Base-by-base conservation (phyloP, 2,888 invertebrate genomes). In the Hemicrepidius hirtus region DNA sequence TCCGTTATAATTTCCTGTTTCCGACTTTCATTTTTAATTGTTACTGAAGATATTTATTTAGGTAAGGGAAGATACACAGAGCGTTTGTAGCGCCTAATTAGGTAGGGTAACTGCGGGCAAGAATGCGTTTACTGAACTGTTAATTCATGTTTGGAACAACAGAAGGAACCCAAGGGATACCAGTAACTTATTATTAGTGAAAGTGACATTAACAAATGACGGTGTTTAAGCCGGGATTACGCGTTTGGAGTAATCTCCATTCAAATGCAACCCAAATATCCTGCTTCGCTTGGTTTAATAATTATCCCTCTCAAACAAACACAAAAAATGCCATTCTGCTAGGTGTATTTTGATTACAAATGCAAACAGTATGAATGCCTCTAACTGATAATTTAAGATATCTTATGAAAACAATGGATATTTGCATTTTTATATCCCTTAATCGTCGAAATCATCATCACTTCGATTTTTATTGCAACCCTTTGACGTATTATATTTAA, bases 111-210 rank as follows among this genome's bases (percentile, higher is more conserved):
- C 72, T 64, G 74, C 66, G 68, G 63, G 59, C 73, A 68, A 67
- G 66, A 40, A 74, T 68, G 66, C 73, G 62, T 76, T 75, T 77
- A 76, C 71, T 62, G 71, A 72, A 75, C 70, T 75, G 73, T 75
- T 77, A 76, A 76, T 77, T 75, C 74, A 62, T 70, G 76, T 66
- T 73, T 71, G 70, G 69, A 77, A 77, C 74, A 76, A 71, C 75
- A 73, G 53, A 65, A 70, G 68, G 73, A 75, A 62, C 64, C 63
- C 59, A 40, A 57, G 70, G 75, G 67, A 73, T 68, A 64, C 50
- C 59, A 66, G 68, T 72, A 73, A 69, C 73, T 77, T 73, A 71
- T 77, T 77, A 76, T 77, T 75, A 77, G 72, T 59, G 70, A 73
- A 70, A 73, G 72, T 77, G 76, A 77, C 74, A 64, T 68, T 73